phyloP scores from a whole-genome alignment of 2,113 vertebrate species.

The Calonectris borealis region DNA sequence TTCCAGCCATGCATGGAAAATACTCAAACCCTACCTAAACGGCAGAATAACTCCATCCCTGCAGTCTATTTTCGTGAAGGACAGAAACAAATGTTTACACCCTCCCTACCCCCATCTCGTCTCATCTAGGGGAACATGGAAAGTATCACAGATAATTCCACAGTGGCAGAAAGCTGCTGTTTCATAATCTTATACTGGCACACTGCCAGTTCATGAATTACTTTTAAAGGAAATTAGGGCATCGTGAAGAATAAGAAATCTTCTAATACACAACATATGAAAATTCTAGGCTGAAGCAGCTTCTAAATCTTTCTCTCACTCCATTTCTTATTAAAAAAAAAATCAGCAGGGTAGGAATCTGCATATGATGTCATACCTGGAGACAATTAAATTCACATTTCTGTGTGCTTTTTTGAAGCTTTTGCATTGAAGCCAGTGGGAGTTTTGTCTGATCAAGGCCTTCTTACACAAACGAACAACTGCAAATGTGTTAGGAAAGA shows the following conservation, averaged over 20 bases:
- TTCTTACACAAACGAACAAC: neutral
- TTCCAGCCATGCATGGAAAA: neutral
- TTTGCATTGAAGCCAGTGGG: neutral
- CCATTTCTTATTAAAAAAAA: neutral
- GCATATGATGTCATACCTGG: neutral
- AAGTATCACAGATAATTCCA: neutral
- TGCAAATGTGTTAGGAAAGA: constrained; percentile 1
- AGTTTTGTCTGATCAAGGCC: constrained; percentile 24
- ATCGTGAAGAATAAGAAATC: neutral
- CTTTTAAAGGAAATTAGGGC: neutral
- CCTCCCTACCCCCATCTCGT: neutral
- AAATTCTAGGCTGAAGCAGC: neutral
- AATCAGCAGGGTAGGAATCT: neutral
- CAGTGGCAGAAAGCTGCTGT: neutral
- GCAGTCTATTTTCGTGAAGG: neutral
- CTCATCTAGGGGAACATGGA: neutral
- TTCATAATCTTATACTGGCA: neutral
- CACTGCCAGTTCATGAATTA: neutral
- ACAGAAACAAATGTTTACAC: neutral
- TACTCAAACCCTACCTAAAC: neutral
- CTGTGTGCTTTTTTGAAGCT: neutral
- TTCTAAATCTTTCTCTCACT: constrained; percentile 24
- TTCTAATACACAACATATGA: neutral
- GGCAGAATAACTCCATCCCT: neutral
- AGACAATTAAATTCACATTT: constrained; percentile 42